These are phyloP conservation scores for Melipona beecheii DNA, from an alignment of 2,888 invertebrate genomes.

Conservation along the genomic window DNA sequence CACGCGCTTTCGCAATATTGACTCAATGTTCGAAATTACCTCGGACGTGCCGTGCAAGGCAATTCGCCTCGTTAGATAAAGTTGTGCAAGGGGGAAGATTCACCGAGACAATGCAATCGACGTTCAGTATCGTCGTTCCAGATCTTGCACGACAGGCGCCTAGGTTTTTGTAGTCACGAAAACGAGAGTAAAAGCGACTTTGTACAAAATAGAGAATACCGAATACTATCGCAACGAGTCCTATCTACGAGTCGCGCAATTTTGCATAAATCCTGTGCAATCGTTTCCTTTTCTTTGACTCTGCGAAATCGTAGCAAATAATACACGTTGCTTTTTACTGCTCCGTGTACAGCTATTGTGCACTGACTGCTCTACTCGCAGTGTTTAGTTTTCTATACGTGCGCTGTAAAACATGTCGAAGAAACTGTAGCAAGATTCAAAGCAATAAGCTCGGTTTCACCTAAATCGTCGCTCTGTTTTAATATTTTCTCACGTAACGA, in stretches of 20 bases:
- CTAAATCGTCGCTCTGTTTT: slow-evolving; percentile 33
- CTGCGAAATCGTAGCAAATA: too few species aligned
- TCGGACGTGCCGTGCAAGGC: background rate
- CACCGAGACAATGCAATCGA: slow-evolving; percentile 56
- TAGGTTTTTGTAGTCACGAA: slow-evolving; percentile 49
- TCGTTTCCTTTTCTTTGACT: slow-evolving; percentile 19
- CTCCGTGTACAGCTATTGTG: background rate
- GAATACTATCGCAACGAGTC: slow-evolving; percentile 57
- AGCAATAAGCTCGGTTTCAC: slow-evolving; percentile 49
- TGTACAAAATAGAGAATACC: slow-evolving; percentile 13
- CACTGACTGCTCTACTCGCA: background rate
- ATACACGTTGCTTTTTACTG: too few species aligned
- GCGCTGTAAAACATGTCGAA: slow-evolving; percentile 16
- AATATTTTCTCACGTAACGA: slow-evolving; percentile 45
- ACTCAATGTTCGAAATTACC: background rate
- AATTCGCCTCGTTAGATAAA: slow-evolving; percentile 17
- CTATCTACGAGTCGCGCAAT: slow-evolving; percentile 34
- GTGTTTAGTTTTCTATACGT: background rate
- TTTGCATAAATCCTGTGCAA: slow-evolving; percentile 36
- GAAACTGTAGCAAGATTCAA: slow-evolving; percentile 27
- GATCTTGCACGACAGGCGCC: slow-evolving; percentile 49
- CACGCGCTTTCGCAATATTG: background rate
- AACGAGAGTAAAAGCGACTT: slow-evolving; percentile 63
- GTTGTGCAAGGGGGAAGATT: slow-evolving; percentile 51
- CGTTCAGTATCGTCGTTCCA: slow-evolving; percentile 58